Evolutionary conservation across 1,140 invertebrate genomes (phyloP).

Genomic region (Drosophila micromelanica): DNA sequence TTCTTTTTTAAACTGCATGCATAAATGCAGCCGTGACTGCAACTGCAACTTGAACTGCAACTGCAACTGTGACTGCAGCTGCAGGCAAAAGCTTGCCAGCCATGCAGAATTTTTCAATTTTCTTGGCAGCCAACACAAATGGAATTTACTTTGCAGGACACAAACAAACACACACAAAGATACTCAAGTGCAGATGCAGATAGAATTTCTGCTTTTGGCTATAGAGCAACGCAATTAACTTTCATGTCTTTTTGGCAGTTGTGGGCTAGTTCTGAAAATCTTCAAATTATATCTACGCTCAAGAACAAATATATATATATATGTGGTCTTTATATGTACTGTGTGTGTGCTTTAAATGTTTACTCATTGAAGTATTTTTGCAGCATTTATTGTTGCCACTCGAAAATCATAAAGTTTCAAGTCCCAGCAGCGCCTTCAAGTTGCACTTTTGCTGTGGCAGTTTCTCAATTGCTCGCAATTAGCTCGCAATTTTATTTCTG

Average conservation of each 20-base stretch:
- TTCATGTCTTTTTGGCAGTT: conserved; percentile 81
- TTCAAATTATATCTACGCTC: conserved; percentile 65
- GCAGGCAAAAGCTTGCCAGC: conserved; percentile 55
- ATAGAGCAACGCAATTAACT: conserved; percentile 75
- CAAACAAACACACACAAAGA: conserved; percentile 31
- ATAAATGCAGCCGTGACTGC: conserved; percentile 4
- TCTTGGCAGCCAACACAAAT: conserved; percentile 67
- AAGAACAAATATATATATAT: conserved; percentile 36
- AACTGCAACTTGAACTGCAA: conserved; percentile 16
- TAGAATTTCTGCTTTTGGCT: conserved; percentile 24
- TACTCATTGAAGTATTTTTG: conserved; percentile 39
- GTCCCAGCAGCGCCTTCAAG: conserved; percentile 25
- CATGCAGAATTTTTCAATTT: conserved; percentile 75
- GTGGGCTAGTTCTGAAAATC: conserved; percentile 66
- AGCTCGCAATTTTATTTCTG: conserved; percentile 58
- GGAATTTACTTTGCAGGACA: conserved; percentile 66
- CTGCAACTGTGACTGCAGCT: conserved; percentile 30
- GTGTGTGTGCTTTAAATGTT: conserved; percentile 23
- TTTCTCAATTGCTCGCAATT: conserved; percentile 75
- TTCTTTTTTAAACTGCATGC: background rate
- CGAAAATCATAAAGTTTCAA: conserved; percentile 53
- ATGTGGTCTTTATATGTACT: no score
- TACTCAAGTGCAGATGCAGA: conserved; percentile 33
- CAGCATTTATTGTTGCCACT: conserved; percentile 51
- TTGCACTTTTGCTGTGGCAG: conserved; percentile 42